Base-by-base conservation (phyloP, 2,113 vertebrate species). In the Ctenodactylus gundi region DNA sequence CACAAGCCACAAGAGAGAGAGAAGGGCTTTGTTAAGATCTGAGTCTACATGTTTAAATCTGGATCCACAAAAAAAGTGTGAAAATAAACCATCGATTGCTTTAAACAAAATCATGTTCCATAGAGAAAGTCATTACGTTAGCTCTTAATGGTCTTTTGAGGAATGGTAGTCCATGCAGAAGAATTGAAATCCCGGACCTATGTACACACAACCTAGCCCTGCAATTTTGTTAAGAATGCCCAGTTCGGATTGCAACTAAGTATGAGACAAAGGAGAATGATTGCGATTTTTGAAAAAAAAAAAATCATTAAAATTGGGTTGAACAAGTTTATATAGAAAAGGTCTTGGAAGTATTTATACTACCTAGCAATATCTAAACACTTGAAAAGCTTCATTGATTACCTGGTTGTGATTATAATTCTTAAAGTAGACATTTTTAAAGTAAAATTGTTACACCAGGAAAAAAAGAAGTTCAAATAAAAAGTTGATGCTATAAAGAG, bases 131-230 rank as follows among this genome's bases (percentile, higher is more conserved):
- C 31, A 60, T 60, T 7, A n/a, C 21, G 23, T 90, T 55, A 96
- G 17, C 58, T 62, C 21, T 46, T 83, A 73, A 92, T 73, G 41
- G 36, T 93, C n/a, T 4, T 70, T 34, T 91, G n/a, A n/a, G n/a
- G n/a, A n/a, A n/a, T n/a, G n/a, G n/a, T n/a, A n/a, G n/a, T n/a
- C n/a, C n/a, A n/a, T n/a, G n/a, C n/a, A n/a, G n/a, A n/a, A n/a
- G 15, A 91, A 53, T 27, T 72, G 10, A 85, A 88, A 82, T 13
- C 29, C 76, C 2, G 44, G 49, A 9, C n/a, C n/a, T 49, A 27
- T 36, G 64, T 25, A 44, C 29, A 20, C 18, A 75, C 36, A 27
- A 21, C 20, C 11, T 39, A 76, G 62, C 12, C 7, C 31, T 46
- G 23, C 39, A 44, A 44, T 58, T 75, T 51, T 58, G 25, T 80